Conservation (phyloP, 2,888 invertebrate species). For the Quadroppia sp. region DNA sequence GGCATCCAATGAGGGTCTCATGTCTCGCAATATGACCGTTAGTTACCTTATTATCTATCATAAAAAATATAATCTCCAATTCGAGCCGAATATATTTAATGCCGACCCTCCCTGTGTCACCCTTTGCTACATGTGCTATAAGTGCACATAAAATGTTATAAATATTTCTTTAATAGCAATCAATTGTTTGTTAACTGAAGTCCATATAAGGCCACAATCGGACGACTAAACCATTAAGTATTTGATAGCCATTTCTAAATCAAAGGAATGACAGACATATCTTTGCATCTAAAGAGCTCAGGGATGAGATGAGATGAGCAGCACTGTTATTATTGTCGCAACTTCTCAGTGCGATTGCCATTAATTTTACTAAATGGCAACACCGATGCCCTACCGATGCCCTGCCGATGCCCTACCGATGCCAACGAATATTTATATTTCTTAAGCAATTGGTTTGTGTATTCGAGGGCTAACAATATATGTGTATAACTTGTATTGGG, state of each 20-base stretch:
- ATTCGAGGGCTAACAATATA: not conserved
- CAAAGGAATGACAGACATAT: conserved; percentile 21
- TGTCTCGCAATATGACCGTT: too few species aligned
- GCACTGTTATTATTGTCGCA: conserved; percentile 8
- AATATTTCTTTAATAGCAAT: not conserved
- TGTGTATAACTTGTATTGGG: not conserved
- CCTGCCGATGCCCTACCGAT: not conserved
- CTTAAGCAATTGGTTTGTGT: not conserved
- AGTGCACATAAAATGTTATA: conserved; percentile 5
- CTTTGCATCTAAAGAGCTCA: not conserved
- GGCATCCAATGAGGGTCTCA: too few species aligned
- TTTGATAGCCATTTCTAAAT: conserved; percentile 16
- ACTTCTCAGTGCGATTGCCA: not conserved
- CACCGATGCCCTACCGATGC: not conserved
- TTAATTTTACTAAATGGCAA: conserved; percentile 19
- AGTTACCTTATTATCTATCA: too few species aligned
- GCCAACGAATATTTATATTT: conserved; percentile 14
- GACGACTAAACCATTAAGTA: conserved; percentile 9
- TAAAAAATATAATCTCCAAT: too few species aligned
- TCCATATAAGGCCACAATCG: not conserved
- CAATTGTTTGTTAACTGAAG: not conserved
- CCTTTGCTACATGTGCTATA: too few species aligned
- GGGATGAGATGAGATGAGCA: not conserved
- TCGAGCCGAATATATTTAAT: too few species aligned
- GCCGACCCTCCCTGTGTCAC: too few species aligned